Conservation (phyloP, 2,888 invertebrate species). For the Neoascia interrupta region DNA sequence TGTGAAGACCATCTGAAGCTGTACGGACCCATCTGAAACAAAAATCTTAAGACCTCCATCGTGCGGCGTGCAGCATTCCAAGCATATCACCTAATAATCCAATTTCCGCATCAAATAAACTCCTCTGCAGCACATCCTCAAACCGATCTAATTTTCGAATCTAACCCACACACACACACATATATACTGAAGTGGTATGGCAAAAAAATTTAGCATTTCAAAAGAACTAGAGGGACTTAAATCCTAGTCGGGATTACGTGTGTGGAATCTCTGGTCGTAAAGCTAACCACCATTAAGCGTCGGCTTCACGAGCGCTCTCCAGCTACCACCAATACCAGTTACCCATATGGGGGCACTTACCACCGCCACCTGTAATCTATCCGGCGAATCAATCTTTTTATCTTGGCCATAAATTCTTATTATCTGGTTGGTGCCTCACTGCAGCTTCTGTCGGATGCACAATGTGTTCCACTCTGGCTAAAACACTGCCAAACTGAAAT, state of each 20-base stretch:
- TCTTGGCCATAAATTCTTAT: constrained; percentile 65
- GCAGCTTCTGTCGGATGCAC: constrained; percentile 38
- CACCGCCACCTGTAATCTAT: constrained; percentile 69
- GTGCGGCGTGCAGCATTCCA: no score
- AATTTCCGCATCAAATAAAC: constrained; percentile 56
- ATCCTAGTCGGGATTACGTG: constrained; percentile 36
- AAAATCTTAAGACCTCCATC: no score
- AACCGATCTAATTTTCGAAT: constrained; percentile 54
- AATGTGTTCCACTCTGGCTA: constrained; percentile 49
- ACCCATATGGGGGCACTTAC: constrained; percentile 57
- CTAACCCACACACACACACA: constrained; percentile 46
- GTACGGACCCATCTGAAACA: no score
- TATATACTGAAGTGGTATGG: constrained; percentile 46
- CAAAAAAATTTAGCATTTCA: constrained; percentile 43
- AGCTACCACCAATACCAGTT: constrained; percentile 39
- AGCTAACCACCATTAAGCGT: constrained; percentile 64
- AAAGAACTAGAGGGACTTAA: neutral
- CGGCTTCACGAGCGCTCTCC: constrained; percentile 14
- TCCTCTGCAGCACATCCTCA: no score
- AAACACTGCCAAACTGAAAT: constrained; percentile 51
- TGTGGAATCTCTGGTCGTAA: constrained; percentile 54
- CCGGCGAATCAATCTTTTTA: constrained; percentile 65
- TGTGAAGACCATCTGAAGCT: no score
- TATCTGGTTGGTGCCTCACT: constrained; percentile 44
- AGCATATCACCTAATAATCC: constrained; percentile 48